Evolutionary conservation across 2,888 invertebrate genomes (phyloP), one percentile per base, ranked within the genome.

Genomic region (Abrostola triplasia): DNA sequence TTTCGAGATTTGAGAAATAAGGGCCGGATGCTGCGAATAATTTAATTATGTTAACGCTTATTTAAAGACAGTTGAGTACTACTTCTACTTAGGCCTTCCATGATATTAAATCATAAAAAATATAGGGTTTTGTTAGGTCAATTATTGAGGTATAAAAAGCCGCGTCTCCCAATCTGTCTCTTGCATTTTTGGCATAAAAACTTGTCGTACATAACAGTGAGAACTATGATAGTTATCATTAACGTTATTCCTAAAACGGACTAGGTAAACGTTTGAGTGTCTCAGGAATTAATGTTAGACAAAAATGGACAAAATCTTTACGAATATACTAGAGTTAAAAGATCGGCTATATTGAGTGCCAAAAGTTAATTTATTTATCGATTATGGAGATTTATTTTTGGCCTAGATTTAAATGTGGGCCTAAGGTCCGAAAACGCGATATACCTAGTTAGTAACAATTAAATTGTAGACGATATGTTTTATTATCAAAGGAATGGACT

Each of bases 201-300:
- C 68, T 64, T 63, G 79, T 80, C 66, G 77, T 80, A 82, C 55
- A 69, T 79, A 84, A 78, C 76, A 79, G 79, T 78, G 76, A 78
- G 75, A 76, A 83, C 76, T 82, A 85, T 78, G 70, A 73, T 73
- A 56, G 41, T 66, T 73, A 73, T 75, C 13, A 61, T 69, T 76
- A 82, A 83, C 76, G 80, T 83, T 83, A 85, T 73, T 79, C 80
- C 81, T 84, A 80, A 76, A 76, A 65, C 68, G 80, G 85, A 85
- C 82, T 84, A 84, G 84, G 84, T 80, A 76, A 84, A 83, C 81
- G 77, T 79, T 77, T 0, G 38, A 54, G 50, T 49, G 65, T 57
- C 59, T 40, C 76, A 80, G 76, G 65, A 80, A 79, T 73, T 64
- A 75, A 73, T 77, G 65, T 63, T 61, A 50, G 44, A 72, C 36